Conservation (phyloP, 2,888 invertebrate species). For the Mesochorus sp. region DNA sequence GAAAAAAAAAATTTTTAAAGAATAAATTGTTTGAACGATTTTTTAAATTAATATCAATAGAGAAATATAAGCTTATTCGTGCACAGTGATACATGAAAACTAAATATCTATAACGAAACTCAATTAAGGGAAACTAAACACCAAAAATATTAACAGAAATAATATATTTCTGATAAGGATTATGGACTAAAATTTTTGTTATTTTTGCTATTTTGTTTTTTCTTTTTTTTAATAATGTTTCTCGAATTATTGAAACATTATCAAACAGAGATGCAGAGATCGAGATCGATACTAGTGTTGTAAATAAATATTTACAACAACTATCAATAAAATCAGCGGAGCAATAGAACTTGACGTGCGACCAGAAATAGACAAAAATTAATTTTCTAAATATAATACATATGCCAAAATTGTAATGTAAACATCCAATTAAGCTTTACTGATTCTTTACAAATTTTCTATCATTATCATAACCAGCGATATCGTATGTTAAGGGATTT, state of each 20-base stretch:
- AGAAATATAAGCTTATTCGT: background rate
- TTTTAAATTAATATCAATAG: background rate
- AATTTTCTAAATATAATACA: background rate
- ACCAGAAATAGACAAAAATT: background rate
- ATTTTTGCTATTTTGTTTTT: constrained; percentile 28
- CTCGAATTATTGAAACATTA: constrained; percentile 12
- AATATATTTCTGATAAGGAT: constrained; percentile 32
- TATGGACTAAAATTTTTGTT: constrained; percentile 32
- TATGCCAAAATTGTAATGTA: too few species aligned
- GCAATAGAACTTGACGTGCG: constrained; percentile 5
- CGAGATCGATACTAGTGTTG: constrained; percentile 16
- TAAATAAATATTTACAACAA: constrained; percentile 10
- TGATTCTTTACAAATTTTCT: too few species aligned
- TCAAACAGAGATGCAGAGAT: constrained; percentile 36
- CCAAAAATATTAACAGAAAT: constrained; percentile 66
- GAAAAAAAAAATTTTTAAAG: constrained; percentile 50
- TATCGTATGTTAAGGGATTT: too few species aligned
- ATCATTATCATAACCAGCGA: too few species aligned
- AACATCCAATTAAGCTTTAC: background rate
- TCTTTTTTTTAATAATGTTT: constrained; percentile 43
- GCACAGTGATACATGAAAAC: constrained; percentile 39
- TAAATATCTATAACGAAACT: constrained; percentile 74
- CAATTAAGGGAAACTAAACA: constrained; percentile 81
- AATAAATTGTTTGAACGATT: constrained; percentile 17
- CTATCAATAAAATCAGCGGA: too few species aligned